Conservation (phyloP, 2,888 invertebrate genomes). For the Macaria notata region DNA sequence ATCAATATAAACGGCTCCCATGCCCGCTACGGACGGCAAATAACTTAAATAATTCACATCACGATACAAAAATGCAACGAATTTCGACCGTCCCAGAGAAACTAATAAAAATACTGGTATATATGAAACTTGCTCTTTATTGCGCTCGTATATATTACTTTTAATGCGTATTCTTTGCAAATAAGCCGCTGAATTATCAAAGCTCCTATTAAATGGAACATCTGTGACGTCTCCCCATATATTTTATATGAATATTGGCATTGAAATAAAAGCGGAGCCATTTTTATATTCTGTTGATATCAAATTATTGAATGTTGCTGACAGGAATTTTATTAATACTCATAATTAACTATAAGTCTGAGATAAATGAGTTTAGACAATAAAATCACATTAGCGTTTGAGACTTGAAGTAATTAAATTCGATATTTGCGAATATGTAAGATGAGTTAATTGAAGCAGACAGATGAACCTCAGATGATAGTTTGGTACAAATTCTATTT, state of each 20-base stretch:
- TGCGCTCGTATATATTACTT: constrained; percentile 29
- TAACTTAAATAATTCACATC: constrained; percentile 18
- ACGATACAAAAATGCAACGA: constrained; percentile 28
- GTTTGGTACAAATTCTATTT: too few relatives aligned
- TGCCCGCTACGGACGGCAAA: constrained; percentile 6
- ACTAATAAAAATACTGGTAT: constrained; percentile 29
- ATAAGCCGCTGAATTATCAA: constrained; percentile 34
- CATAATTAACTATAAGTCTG: too few relatives aligned
- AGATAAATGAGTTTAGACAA: too few relatives aligned
- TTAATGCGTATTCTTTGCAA: constrained; percentile 34
- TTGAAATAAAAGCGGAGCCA: too few relatives aligned
- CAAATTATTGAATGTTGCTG: background rate
- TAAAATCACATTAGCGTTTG: too few relatives aligned
- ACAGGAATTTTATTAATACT: background rate
- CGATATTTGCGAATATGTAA: too few relatives aligned
- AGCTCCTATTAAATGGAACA: constrained; percentile 27
- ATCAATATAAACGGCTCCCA: constrained; percentile 19
- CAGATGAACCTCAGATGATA: too few relatives aligned
- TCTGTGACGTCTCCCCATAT: constrained; percentile 15
- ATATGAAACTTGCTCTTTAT: constrained; percentile 29
- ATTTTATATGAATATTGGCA: too few relatives aligned
- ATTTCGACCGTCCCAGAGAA: constrained; percentile 20
- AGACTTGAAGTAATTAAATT: too few relatives aligned
- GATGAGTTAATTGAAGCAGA: too few relatives aligned
- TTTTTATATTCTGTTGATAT: too few relatives aligned